These are phyloP conservation scores for Ptychadena robeensis DNA, from an alignment of 2,797 vertebrate genomes.

Conservation along the genomic window DNA sequence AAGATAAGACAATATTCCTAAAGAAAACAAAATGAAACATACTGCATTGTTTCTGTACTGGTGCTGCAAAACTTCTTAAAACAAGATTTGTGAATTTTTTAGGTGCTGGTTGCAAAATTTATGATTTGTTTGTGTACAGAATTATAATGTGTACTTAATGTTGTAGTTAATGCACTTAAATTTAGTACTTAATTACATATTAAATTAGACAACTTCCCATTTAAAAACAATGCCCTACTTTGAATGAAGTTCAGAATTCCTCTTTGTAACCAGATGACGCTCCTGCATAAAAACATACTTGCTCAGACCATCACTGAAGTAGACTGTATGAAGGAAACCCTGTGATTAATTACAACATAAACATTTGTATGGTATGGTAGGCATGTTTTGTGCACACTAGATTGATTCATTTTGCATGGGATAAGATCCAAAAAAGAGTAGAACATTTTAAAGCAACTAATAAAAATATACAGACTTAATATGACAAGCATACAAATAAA, in stretches of 20 bases:
- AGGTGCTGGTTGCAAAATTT: no score
- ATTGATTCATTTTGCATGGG: constrained; percentile 36
- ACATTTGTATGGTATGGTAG: constrained; percentile 34
- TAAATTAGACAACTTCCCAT: neutral
- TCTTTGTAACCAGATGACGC: neutral
- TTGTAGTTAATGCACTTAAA: no score
- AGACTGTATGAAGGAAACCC: constrained; percentile 20
- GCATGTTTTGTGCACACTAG: constrained; percentile 28
- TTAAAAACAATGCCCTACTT: neutral
- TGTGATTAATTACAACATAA: constrained; percentile 40
- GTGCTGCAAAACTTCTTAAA: no score
- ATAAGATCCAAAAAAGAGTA: constrained; percentile 21
- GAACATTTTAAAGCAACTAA: constrained; percentile 25
- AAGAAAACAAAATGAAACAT: no score
- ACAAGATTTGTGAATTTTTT: no score
- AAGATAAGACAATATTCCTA: no score
- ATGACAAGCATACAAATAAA: constrained; percentile 38
- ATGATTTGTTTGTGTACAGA: no score
- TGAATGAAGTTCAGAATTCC: neutral
- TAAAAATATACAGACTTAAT: constrained; percentile 44
- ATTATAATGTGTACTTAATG: no score
- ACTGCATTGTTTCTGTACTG: no score
- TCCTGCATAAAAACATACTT: neutral
- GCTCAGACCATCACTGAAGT: neutral
- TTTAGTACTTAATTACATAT: no score